Evolutionary conservation across 1,140 invertebrate genomes (phyloP), one percentile per base, ranked within the genome.

Genomic region (Platyura marginata): DNA sequence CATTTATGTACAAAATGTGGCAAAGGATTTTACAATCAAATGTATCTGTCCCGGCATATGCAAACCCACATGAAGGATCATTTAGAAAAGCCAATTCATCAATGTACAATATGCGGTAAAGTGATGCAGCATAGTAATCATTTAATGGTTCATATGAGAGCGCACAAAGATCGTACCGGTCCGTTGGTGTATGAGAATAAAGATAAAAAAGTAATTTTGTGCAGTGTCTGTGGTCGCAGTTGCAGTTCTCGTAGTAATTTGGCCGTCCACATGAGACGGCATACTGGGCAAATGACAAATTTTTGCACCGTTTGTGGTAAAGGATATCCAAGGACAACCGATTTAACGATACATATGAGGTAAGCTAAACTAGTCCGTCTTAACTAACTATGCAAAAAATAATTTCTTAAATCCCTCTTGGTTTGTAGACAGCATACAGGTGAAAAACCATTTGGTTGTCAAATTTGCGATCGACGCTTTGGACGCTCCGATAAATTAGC

Each of bases 291-390:
- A 29, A 70, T 69, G 37, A 71, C 69, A 19, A 66, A 68, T 46
- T 57, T 68, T 2, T 79, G 76, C 44, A 65, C 66, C 29, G 67
- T 69, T 1, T 79, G 76, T 44, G 71, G 71, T 2, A 74, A 72
- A 51, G 74, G 74, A 0, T 79, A 77, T 50, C 74, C 74, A 32
- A 63, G 74, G 40, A 65, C 66, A 2, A 70, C 69, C 37, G 75
- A 77, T 23, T 57, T 64, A 13, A 51, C 41, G 1, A 36, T 46
- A 4, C 64, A 66, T 43, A 55, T 57, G 51, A 56, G 61, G 64
- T 64, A 33, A 46, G 29, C 18, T 15, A 20, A 23, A 15, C 2
- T 3, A 23, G 15, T 16, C 19, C 9, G 18, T n/a, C 4, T 34
- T 34, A 13, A 34, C 13, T 4, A 13, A 34, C 13, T 13, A 38